Evolutionary conservation across 2,797 vertebrate genomes (phyloP).

Genomic region (Hafferia zeledoni): DNA sequence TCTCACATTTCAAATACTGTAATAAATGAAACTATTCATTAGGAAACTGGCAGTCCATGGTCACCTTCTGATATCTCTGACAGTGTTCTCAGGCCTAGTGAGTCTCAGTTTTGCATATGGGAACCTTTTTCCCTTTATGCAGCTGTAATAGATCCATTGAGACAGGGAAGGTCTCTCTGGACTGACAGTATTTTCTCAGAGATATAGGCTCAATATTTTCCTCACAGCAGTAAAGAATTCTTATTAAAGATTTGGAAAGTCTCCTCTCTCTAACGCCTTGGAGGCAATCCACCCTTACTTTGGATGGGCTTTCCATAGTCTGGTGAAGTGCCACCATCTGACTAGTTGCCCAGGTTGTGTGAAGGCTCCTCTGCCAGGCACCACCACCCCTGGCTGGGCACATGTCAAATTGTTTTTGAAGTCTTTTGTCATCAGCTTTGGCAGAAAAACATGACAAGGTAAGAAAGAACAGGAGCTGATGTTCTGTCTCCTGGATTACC

Average conservation of each 20-base stretch:
- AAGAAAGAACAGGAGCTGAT: neutral
- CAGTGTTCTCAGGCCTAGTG: neutral
- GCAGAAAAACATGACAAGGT: neutral
- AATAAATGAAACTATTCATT: neutral
- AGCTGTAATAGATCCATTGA: neutral
- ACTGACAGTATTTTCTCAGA: neutral
- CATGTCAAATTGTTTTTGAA: neutral
- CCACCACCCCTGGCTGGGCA: neutral
- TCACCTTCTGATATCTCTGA: neutral
- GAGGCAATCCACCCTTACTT: neutral
- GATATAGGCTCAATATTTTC: neutral
- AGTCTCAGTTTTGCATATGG: neutral
- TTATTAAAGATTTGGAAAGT: neutral
- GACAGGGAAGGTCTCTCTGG: neutral
- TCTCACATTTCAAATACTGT: neutral
- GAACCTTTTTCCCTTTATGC: neutral
- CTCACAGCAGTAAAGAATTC: neutral
- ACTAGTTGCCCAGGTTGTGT: neutral
- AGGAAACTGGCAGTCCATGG: neutral
- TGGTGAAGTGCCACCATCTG: neutral
- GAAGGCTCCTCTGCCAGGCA: neutral
- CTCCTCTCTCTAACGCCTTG: neutral
- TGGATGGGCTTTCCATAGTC: neutral
- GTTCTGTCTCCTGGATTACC: neutral
- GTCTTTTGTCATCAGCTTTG: neutral